Percentiles rank a stretch among this genome's conserved stretches.
Evolutionary conservation across 2,797 vertebrate genomes (phyloP).

Genomic region (Varecia variegata): DNA sequence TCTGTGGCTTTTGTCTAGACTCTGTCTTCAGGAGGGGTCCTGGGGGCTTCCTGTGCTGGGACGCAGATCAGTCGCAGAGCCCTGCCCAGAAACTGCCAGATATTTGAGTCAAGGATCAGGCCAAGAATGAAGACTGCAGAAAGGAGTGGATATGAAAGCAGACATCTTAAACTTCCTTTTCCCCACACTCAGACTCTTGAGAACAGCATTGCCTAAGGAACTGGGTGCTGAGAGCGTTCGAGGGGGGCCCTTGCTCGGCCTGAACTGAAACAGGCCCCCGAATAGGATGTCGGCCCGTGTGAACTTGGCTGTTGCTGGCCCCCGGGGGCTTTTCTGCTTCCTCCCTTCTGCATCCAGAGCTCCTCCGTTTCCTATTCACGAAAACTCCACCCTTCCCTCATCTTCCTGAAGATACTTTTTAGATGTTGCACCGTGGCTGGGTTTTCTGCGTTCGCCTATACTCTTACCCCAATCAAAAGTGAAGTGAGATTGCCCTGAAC

Average conservation of each 20-base stretch:
- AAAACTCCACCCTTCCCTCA: not conserved
- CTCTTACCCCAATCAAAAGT: not conserved
- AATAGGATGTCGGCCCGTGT: not conserved
- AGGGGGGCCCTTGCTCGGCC: not conserved
- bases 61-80: not conserved
- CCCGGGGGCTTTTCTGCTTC: not conserved
- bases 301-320: not conserved
- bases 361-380: not conserved
- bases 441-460: not conserved
- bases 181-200: not conserved
- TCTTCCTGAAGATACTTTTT: not conserved
- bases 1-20: not conserved
- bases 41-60: not conserved
- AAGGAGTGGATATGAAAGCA: not conserved
- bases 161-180: not conserved
- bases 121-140: not conserved
- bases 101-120: not conserved
- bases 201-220: not conserved
- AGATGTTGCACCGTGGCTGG: not conserved
- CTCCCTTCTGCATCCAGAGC: not conserved
- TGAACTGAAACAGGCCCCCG: not conserved
- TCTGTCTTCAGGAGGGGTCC: not conserved
- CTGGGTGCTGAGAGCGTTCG: not conserved
- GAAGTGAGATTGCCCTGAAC: not conserved
- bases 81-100: not conserved